phyloP scores from a whole-genome alignment of 2,797 vertebrate genomes.

The Odontamblyopus lacepedii region DNA sequence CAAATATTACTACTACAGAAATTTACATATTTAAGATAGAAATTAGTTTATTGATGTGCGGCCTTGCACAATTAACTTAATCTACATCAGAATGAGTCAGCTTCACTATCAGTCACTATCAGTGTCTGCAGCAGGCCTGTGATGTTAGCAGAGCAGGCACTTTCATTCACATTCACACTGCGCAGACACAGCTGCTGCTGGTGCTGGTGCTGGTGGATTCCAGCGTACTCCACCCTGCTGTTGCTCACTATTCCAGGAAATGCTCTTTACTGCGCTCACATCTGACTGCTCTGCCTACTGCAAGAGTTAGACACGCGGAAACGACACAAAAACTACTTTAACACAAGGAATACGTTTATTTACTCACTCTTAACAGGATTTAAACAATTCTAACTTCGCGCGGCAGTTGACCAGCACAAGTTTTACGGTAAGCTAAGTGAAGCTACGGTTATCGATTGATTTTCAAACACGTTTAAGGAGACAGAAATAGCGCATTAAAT shows the following conservation, averaged over 20 bases:
- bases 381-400: neutral
- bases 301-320: neutral
- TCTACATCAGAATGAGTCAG: conserved; percentile 24
- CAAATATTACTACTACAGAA: too few relatives aligned
- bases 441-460: neutral
- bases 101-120: neutral
- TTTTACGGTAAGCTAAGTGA: conserved; percentile 7
- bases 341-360: neutral
- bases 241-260: conserved; percentile 41
- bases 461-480: neutral
- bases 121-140: neutral
- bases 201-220: conserved; percentile 23
- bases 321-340: neutral
- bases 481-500: neutral
- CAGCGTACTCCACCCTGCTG: conserved; percentile 59
- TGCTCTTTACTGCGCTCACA: conserved; percentile 18
- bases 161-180: neutral
- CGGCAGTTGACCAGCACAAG: neutral
- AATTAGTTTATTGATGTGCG: too few relatives aligned
- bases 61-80: too few relatives aligned
- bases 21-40: too few relatives aligned
- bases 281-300: neutral
- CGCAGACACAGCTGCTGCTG: neutral
- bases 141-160: neutral
- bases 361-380: neutral